Evolutionary conservation across 1,140 invertebrate species (phyloP).

Genomic region (Lasaia peninsularis): DNA sequence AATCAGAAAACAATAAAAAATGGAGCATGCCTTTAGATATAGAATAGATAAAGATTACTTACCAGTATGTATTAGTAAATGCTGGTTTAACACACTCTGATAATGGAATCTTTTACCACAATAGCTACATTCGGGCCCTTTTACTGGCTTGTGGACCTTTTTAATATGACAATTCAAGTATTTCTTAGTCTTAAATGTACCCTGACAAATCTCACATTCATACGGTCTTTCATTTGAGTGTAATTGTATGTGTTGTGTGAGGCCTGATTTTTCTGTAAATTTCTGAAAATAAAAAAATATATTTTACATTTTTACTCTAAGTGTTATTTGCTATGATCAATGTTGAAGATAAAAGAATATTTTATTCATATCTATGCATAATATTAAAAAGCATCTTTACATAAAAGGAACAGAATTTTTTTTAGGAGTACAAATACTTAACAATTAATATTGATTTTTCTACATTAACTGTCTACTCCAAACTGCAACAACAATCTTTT

Average conservation of each 20-base stretch:
- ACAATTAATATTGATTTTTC: too few relatives aligned
- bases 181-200: conserved; percentile 33
- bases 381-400: too few relatives aligned
- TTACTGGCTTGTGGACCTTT: conserved; percentile 79
- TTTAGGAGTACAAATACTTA: too few relatives aligned
- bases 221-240: conserved; percentile 28
- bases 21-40: not conserved
- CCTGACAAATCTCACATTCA: conserved; percentile 29
- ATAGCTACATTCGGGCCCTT: conserved; percentile 80
- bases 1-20: conserved; percentile 11
- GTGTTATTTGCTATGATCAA: too few relatives aligned
- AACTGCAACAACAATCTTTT: too few relatives aligned
- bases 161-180: conserved; percentile 36
- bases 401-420: too few relatives aligned
- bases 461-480: too few relatives aligned
- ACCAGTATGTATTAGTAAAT: conserved; percentile 76
- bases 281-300: conserved; percentile 22
- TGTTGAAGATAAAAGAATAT: too few relatives aligned
- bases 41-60: not conserved
- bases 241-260: conserved; percentile 26
- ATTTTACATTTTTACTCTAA: too few relatives aligned
- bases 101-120: conserved; percentile 79
- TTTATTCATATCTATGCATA: too few relatives aligned
- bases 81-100: conserved; percentile 69
- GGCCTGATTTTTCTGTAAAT: conserved; percentile 21